These are phyloP conservation scores for Microchrysa polita DNA, from an alignment of 2,888 invertebrate species.

Conservation along the genomic window DNA sequence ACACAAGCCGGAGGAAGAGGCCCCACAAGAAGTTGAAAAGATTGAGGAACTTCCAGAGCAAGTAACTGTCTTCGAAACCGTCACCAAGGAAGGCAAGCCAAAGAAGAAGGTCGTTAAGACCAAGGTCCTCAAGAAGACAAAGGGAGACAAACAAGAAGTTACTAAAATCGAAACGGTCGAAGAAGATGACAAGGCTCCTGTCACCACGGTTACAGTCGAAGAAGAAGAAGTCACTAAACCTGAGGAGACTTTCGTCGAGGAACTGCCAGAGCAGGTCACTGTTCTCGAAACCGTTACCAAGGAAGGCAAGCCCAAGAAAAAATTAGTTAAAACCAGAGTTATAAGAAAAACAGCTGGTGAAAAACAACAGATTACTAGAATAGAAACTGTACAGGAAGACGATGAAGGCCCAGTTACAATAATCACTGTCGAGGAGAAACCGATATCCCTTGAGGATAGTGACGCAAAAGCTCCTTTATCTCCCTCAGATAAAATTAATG, in stretches of 20 bases:
- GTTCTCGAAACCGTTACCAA: conserved; percentile 49
- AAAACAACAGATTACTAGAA: conserved; percentile 55
- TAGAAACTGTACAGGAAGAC: conserved; percentile 55
- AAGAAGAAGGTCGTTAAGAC: conserved; percentile 56
- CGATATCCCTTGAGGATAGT: too few species aligned
- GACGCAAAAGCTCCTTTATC: too few species aligned
- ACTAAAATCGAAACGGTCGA: conserved; percentile 62
- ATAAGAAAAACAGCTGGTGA: conserved; percentile 61
- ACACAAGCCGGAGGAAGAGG: conserved; percentile 47
- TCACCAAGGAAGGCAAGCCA: conserved; percentile 60
- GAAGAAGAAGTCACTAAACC: conserved; percentile 51
- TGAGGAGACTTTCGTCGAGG: conserved; percentile 53
- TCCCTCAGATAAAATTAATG: too few species aligned
- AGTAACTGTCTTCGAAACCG: conserved; percentile 62
- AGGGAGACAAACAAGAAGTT: conserved; percentile 58
- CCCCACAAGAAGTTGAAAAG: conserved; percentile 54
- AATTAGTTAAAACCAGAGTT: conserved; percentile 56
- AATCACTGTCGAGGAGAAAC: conserved; percentile 54
- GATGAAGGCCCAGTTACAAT: conserved; percentile 49
- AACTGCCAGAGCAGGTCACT: conserved; percentile 57
- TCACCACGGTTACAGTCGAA: conserved; percentile 55
- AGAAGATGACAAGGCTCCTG: conserved; percentile 59
- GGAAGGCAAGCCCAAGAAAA: conserved; percentile 55
- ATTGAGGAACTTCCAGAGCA: conserved; percentile 59
- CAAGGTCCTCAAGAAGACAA: conserved; percentile 59